These are phyloP conservation scores for Sipunculus nudus DNA, from an alignment of 2,888 invertebrate genomes.

Conservation along the genomic window DNA sequence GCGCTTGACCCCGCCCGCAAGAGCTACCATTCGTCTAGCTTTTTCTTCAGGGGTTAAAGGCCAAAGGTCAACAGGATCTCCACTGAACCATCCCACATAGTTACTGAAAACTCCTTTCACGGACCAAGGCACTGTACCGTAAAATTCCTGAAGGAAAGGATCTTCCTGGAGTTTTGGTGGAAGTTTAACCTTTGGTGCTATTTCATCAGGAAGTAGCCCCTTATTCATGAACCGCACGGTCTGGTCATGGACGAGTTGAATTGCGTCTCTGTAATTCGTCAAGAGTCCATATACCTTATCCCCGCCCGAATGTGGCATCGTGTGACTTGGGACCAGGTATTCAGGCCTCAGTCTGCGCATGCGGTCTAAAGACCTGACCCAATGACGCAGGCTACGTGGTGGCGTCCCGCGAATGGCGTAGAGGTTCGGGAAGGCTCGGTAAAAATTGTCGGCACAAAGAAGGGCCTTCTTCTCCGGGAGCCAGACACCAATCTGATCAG, in stretches of 20 bases:
- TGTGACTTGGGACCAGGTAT: constrained; percentile 56
- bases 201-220: constrained; percentile 55
- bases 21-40: constrained; percentile 42
- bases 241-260: constrained; percentile 59
- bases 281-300: constrained; percentile 16
- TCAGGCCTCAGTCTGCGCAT: constrained; percentile 49
- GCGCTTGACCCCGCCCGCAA: constrained; percentile 40
- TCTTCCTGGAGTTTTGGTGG: constrained; percentile 44
- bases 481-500: constrained; percentile 59
- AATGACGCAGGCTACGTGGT: constrained; percentile 45
- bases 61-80: constrained; percentile 28
- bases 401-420: constrained; percentile 58
- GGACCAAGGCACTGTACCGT: constrained; percentile 59
- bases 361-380: constrained; percentile 53
- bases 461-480: constrained; percentile 47
- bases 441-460: constrained; percentile 54
- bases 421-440: constrained; percentile 57
- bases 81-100: constrained; percentile 40
- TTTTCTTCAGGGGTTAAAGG: constrained; percentile 31
- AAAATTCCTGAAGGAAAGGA: constrained; percentile 52
- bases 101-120: constrained; percentile 46
- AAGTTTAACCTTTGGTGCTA: constrained; percentile 45
- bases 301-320: constrained; percentile 46
- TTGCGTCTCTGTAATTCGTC: constrained; percentile 47
- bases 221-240: constrained; percentile 50